Evolutionary conservation across 2,113 vertebrate genomes (phyloP), one percentile per base, ranked within the genome.

Genomic region (Okapia johnstoni): DNA sequence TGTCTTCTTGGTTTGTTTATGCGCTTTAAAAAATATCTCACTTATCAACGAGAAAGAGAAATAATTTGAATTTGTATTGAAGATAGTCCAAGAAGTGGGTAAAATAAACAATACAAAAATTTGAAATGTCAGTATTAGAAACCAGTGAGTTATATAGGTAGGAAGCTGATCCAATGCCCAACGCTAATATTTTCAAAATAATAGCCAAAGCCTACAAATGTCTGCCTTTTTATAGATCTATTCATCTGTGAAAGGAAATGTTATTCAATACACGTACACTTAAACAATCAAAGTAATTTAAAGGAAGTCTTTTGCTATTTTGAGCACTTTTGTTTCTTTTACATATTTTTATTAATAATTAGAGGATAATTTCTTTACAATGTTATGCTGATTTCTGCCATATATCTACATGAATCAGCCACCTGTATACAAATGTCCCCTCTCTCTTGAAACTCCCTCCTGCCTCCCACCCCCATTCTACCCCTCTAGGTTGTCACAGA

Each of bases 171-270:
- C 48, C 25, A 63, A 87, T 61, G 70, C 1, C 55, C 30, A 57
- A 83, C 63, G 28, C 10, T 26, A 90, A 93, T 94, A 85, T 93
- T 93, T 93, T 92, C 46, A 61, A 97, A 94, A 92, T 95, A 93
- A 91, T 85, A 85, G 48, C 48, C 25, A 73, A 92, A 73, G 9
- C 5, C 36, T 54, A 43, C 30, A 86, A 66, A 93, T 60, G 50
- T 89, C 43, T 80, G 57, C 14, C 43, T 85, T 40, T 84, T 91
- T 91, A 89, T 60, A 88, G 13, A 94, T 85, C 13, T 77, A 63
- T 11, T 94, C 93, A 85, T 81, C 26, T 91, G 33, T 60, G 25
- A 93, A 95, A 93, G 23, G 23, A 95, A 96, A 90, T 93, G n/a
- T 36, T 93, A 66, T 88, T 93, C 28, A 52, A 58, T n/a, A 19